Percentiles rank a stretch among this genome's conserved stretches.
These are phyloP conservation scores for Trichonephila clavipes DNA, from an alignment of 1,140 invertebrate genomes.

Conservation along the genomic window DNA sequence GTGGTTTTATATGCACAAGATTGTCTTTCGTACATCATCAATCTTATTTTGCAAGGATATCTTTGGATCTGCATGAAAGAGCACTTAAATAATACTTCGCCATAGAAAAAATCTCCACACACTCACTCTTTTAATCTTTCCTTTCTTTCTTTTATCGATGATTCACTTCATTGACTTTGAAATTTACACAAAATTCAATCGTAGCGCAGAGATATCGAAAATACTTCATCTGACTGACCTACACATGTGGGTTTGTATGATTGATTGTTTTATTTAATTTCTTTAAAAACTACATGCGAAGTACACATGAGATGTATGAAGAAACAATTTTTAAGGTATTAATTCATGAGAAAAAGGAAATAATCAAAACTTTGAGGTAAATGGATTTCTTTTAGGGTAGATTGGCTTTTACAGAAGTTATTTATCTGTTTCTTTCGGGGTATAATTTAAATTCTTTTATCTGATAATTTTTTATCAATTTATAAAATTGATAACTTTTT, in stretches of 20 bases:
- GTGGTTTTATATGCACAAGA: background rate
- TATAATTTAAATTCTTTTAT: no score
- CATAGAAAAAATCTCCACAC: no score
- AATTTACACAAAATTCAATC: background rate
- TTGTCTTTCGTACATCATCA: constrained; percentile 3
- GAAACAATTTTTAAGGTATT: background rate
- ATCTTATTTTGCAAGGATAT: background rate
- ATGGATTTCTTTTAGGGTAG: no score
- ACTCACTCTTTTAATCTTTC: background rate
- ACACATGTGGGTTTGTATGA: background rate
- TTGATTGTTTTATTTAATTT: background rate
- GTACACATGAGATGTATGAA: background rate
- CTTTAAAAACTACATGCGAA: background rate
- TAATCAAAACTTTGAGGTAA: no score
- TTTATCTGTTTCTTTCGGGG: no score
- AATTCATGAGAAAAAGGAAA: background rate
- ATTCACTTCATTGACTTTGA: background rate
- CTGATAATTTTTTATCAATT: no score
- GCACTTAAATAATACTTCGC: background rate
- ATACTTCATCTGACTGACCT: background rate
- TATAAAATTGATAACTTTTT: no score
- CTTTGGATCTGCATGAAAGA: constrained; percentile 5
- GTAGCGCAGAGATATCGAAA: background rate
- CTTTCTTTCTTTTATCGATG: background rate
- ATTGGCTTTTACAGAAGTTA: no score